Conservation (phyloP, 1,140 invertebrate genomes). For the Lasioglossum albipes region DNA sequence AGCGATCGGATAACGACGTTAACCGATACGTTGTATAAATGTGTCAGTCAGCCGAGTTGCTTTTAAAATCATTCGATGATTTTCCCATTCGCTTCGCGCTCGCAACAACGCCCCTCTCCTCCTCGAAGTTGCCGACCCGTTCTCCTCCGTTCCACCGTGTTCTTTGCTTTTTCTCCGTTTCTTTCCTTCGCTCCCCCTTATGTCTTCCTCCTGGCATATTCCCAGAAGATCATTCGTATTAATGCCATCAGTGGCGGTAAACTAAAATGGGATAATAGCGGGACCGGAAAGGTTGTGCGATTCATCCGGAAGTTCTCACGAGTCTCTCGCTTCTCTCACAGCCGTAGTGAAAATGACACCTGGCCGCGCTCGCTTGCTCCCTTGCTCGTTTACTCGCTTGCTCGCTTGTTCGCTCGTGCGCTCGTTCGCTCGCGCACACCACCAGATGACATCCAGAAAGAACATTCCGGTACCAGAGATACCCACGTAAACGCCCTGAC, state of each 20-base stretch:
- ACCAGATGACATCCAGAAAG: too few relatives aligned
- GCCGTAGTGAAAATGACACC: conserved; percentile 79
- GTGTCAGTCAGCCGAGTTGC: not conserved
- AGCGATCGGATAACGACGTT: too few relatives aligned
- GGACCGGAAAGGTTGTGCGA: conserved; percentile 76
- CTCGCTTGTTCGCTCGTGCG: too few relatives aligned
- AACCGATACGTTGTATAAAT: not conserved
- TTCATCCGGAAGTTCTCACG: conserved; percentile 81
- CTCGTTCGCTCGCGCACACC: too few relatives aligned
- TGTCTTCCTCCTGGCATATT: conserved; percentile 14
- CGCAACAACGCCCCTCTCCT: too few relatives aligned
- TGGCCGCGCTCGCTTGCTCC: conserved; percentile 61
- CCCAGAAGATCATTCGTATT: conserved; percentile 33
- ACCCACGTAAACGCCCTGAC: too few relatives aligned
- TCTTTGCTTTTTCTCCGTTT: conserved; percentile 3
- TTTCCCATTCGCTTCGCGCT: not conserved
- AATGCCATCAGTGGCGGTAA: conserved; percentile 68
- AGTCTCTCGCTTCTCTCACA: conserved; percentile 79
- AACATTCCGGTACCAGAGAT: too few relatives aligned
- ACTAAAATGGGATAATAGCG: conserved; percentile 79
- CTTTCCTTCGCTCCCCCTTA: not conserved
- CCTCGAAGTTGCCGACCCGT: not conserved
- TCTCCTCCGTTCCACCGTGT: conserved; percentile 11
- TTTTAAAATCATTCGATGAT: not conserved
- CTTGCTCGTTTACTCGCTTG: too few relatives aligned